Evolutionary conservation across 2,113 vertebrate species (phyloP).

Genomic region (Jaculus jaculus): DNA sequence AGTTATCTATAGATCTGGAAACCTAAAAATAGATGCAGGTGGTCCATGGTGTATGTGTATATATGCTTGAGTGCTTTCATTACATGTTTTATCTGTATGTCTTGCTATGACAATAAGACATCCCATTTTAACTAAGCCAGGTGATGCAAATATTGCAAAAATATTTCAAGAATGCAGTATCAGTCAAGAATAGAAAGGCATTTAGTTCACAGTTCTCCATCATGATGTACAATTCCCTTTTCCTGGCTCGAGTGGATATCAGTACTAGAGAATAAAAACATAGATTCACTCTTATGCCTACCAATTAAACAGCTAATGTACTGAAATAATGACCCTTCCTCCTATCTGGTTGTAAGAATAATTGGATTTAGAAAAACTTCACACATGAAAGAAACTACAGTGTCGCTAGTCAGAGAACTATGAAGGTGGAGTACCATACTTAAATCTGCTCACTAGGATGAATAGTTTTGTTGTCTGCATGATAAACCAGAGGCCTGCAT

Average conservation of each 20-base stretch:
- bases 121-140: slow-evolving; percentile 39
- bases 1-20: slow-evolving; percentile 69
- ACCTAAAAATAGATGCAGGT: not conserved
- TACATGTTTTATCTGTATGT: not conserved
- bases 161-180: not conserved
- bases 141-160: not conserved
- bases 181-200: not conserved
- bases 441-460: slow-evolving; percentile 41
- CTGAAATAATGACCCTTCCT: slow-evolving; percentile 69
- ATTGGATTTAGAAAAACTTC: slow-evolving; percentile 72
- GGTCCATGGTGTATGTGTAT: not conserved
- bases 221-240: not conserved
- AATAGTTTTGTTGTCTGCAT: slow-evolving; percentile 46
- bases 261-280: slow-evolving; percentile 69
- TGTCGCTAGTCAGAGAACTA: slow-evolving; percentile 55
- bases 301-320: slow-evolving; percentile 61
- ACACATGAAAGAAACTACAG: slow-evolving; percentile 60
- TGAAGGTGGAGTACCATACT: slow-evolving; percentile 64
- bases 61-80: accelerated
- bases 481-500: not conserved
- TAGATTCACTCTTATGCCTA: slow-evolving; percentile 68
- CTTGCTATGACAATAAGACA: slow-evolving; percentile 58
- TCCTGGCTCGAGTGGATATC: not conserved
- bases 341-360: slow-evolving; percentile 62
- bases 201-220: not conserved